These are phyloP conservation scores for Adoxophyes honmai DNA, from an alignment of 1,140 invertebrate species.

Conservation along the genomic window DNA sequence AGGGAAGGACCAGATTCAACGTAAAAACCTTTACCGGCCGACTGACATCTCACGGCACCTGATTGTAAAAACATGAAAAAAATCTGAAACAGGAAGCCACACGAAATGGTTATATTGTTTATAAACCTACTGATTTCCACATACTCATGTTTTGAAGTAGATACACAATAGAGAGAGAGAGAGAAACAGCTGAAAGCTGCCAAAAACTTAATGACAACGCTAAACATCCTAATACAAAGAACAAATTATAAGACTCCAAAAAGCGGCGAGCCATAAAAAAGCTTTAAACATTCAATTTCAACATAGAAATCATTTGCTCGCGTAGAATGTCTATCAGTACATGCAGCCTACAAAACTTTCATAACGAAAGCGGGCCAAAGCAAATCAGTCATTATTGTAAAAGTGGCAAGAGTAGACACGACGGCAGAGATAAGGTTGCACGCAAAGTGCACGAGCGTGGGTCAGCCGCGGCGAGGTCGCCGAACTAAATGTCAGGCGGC, in stretches of 20 bases:
- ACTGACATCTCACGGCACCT: too few relatives aligned
- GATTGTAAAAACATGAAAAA: too few relatives aligned
- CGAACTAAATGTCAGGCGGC: conserved; percentile 59
- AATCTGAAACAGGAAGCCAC: too few relatives aligned
- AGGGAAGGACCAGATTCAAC: too few relatives aligned
- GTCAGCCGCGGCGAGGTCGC: conserved; percentile 57
- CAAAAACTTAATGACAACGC: too few relatives aligned
- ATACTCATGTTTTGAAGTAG: too few relatives aligned
- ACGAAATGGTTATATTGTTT: too few relatives aligned
- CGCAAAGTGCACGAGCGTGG: conserved; percentile 46
- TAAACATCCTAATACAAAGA: not conserved
- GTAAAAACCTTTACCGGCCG: too few relatives aligned
- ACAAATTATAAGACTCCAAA: conserved; percentile 17
- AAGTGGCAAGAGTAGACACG: conserved; percentile 25
- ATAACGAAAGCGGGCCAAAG: conserved; percentile 6
- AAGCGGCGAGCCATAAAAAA: conserved; percentile 17
- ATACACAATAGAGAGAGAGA: too few relatives aligned
- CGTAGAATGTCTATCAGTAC: conserved; percentile 35
- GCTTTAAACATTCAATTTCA: conserved; percentile 29
- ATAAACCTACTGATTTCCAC: too few relatives aligned
- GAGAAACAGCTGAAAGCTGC: too few relatives aligned
- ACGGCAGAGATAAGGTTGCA: conserved; percentile 19
- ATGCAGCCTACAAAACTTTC: conserved; percentile 28
- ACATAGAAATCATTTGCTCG: conserved; percentile 54
- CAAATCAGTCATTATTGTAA: conserved; percentile 32